Evolutionary conservation across 2,888 invertebrate genomes (phyloP).

Genomic region (Ichneumoninae sp.): DNA sequence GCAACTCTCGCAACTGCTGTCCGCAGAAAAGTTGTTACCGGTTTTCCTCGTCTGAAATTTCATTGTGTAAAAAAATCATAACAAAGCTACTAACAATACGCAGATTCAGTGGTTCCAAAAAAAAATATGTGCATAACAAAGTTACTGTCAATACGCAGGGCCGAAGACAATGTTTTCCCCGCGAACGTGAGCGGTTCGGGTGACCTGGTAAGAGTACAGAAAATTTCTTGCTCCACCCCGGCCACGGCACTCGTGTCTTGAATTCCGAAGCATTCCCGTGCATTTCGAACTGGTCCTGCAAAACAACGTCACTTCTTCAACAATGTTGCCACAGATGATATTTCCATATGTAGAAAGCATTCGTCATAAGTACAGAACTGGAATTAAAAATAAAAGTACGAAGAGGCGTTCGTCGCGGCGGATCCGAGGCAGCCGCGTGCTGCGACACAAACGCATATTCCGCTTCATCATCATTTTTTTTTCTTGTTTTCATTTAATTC

Average conservation of each 20-base stretch:
- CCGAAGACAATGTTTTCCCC: not conserved
- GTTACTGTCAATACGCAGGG: not conserved
- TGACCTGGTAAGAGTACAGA: not conserved
- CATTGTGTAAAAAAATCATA: not conserved
- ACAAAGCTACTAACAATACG: not conserved
- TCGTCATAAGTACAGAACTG: conserved; percentile 6
- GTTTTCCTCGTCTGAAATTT: too few species aligned
- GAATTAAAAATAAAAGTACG: not conserved
- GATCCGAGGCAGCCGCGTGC: not conserved
- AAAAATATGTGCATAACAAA: not conserved
- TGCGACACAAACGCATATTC: conserved; percentile 11
- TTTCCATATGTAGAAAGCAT: conserved; percentile 22
- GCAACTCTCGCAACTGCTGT: too few species aligned
- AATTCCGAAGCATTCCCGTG: conserved; percentile 6
- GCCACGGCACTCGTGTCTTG: not conserved
- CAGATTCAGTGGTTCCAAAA: too few species aligned
- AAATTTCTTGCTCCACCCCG: not conserved
- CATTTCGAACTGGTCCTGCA: not conserved
- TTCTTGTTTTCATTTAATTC: conserved; percentile 27
- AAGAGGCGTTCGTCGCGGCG: conserved; percentile 4
- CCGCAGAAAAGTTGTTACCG: too few species aligned
- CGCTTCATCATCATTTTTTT: not conserved
- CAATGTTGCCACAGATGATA: not conserved
- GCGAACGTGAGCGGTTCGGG: not conserved
- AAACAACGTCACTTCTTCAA: not conserved